phyloP scores from a whole-genome alignment of 2,888 invertebrate species.

The Tetramorium bicarinatum region DNA sequence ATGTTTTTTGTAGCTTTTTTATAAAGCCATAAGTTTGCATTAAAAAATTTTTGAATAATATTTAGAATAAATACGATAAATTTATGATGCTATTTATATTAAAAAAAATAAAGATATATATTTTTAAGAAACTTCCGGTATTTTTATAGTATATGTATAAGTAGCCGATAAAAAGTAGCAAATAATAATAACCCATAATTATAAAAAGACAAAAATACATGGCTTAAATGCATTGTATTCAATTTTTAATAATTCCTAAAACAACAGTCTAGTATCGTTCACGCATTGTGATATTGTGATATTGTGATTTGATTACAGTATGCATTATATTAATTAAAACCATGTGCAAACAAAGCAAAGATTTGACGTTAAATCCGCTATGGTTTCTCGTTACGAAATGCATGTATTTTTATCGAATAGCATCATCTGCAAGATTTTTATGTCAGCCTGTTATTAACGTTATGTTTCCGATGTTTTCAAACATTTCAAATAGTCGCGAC shows the following conservation, averaged over 20 bases:
- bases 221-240: not conserved
- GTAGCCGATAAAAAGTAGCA: not conserved
- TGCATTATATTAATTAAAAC: slow-evolving; percentile 18
- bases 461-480: not conserved
- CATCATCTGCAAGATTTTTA: slow-evolving; percentile 5
- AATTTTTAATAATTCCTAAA: too few species aligned
- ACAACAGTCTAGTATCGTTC: not conserved
- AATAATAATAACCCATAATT: not conserved
- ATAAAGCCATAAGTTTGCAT: not conserved
- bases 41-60: not conserved
- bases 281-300: not conserved
- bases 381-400: not conserved
- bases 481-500: slow-evolving; percentile 3
- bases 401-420: not conserved
- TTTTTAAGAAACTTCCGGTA: not conserved
- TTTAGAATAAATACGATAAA: not conserved
- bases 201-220: not conserved
- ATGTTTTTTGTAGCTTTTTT: not conserved
- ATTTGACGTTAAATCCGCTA: not conserved
- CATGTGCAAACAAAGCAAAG: not conserved
- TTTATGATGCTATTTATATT: not conserved
- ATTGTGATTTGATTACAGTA: not conserved
- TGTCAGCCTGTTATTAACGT: not conserved
- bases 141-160: not conserved
- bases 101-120: not conserved